Percentiles rank a stretch among this genome's conserved stretches.
These are phyloP conservation scores for Anguilla obscura DNA, from an alignment of 2,797 vertebrate species.

Conservation along the genomic window DNA sequence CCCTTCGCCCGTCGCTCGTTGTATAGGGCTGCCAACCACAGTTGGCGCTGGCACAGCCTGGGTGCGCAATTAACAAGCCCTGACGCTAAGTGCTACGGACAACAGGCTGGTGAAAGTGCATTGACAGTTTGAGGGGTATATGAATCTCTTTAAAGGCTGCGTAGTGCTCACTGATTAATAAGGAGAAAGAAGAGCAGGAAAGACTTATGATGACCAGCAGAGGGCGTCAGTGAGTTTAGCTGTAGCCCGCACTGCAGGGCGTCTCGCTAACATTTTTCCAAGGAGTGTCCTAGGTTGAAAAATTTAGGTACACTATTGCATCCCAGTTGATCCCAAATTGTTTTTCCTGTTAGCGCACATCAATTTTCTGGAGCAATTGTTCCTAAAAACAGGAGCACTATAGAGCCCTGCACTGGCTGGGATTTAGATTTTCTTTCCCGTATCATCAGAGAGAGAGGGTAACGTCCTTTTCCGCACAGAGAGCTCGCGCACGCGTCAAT, in stretches of 20 bases:
- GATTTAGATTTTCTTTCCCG: neutral
- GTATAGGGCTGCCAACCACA: neutral
- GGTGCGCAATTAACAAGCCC: neutral
- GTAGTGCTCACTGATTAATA: neutral
- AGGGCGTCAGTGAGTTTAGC: conserved; percentile 21
- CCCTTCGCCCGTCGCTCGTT: neutral
- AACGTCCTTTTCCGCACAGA: neutral
- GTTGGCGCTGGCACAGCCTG: neutral
- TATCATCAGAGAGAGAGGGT: neutral
- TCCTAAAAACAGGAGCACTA: no score
- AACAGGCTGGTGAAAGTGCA: neutral
- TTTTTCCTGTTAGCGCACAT: no score
- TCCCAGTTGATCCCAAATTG: no score
- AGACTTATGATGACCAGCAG: conserved; percentile 1
- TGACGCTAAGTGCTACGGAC: neutral
- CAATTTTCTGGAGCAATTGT: no score
- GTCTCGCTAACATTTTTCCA: neutral
- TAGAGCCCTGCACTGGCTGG: no score
- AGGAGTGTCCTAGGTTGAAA: no score
- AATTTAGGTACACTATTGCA: no score
- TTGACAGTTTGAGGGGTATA: neutral
- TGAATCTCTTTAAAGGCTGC: neutral
- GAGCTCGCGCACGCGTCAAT: neutral
- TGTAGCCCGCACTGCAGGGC: neutral
- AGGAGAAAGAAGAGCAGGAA: neutral